Evolutionary conservation across 30 jellyfish, hydroid and myxozoan genomes (phyloP), one percentile per base, ranked within the genome.

Genomic region (Phacellophora camtschatica): DNA sequence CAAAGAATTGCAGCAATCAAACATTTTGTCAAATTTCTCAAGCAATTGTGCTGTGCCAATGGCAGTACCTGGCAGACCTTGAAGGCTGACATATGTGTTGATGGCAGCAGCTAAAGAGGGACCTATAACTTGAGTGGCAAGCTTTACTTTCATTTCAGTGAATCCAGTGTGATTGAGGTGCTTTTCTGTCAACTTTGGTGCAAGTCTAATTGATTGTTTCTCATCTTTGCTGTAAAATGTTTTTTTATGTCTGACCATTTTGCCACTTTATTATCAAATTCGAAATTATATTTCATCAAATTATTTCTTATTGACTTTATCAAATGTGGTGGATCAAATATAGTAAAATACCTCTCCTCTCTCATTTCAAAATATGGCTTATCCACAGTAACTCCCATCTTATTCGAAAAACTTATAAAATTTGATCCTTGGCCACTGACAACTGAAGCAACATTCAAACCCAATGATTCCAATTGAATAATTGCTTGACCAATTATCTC

Each of bases 101-200:
- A 82, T 82, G 8, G 55, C 86, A 28, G 92, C 85, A 0, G 67
- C 89, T 25, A 81, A 84, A 0, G 84, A 58, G 77, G 46, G 81
- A 55, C 79, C 39, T 22, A 76, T 35, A 18, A 57, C 89, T 57
- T 71, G 69, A 8, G 67, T 59, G 4, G 77, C 77, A 4, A 81
- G 68, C 32, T 81, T 81, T 7, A 81, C 83, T 36, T 66, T 53
- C 85, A 81, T 53, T 28, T 81, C 66, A 37, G 67, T 42, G 66
- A 81, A 81, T 4, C 31, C 49, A 30, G 48, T 22, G 12, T 58
- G 86, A 15, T 39, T 53, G 30, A 66, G 45, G 81, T 82, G 77
- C 32, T 82, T 82, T 54, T 24, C 43, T 2, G 84, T 65, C 30
- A 63, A 18, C 23, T 63, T 80, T 0, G 91, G 94, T 4, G 94